A percentile compares a stretch with the other conserved stretches of the same genome.
Evolutionary conservation across 1,140 invertebrate genomes (phyloP).

Genomic region (Cotesia typhae): DNA sequence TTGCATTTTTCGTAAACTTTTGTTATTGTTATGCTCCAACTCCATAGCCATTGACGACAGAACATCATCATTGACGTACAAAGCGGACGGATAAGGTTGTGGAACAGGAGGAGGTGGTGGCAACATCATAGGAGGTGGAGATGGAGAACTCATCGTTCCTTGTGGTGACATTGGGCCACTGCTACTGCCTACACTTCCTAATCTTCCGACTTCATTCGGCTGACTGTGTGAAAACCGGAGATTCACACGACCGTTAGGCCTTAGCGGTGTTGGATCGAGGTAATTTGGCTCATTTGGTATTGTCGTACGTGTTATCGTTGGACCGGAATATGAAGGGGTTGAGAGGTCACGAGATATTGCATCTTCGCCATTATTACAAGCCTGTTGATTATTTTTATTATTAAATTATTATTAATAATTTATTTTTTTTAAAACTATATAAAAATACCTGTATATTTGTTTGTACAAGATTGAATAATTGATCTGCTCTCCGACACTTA

Average conservation of each 20-base stretch:
- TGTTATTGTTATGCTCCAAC: conserved; percentile 63
- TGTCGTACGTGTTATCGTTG: conserved; percentile 54
- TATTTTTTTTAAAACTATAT: conserved; percentile 1
- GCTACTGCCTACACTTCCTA: conserved; percentile 63
- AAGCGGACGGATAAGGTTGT: conserved; percentile 56
- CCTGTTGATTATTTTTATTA: conserved; percentile 41
- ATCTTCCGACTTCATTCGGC: conserved; percentile 60
- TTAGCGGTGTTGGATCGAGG: conserved; percentile 63
- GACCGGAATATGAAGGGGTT: conserved; percentile 50
- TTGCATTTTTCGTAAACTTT: conserved; percentile 56
- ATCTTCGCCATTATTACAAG: conserved; percentile 62
- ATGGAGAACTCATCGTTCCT: conserved; percentile 63
- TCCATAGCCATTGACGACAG: conserved; percentile 51
- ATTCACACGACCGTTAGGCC: conserved; percentile 49
- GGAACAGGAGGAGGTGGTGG: conserved; percentile 53
- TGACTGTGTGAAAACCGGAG: conserved; percentile 61
- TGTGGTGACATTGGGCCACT: conserved; percentile 69
- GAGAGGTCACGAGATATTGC: conserved; percentile 60
- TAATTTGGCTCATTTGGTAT: conserved; percentile 64
- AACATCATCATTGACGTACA: conserved; percentile 62
- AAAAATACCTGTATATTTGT: conserved; percentile 77
- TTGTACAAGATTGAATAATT: conserved; percentile 91
- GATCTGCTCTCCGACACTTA: conserved; percentile 86
- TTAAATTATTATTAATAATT: conserved; percentile 9
- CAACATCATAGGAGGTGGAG: conserved; percentile 57